Conservation (phyloP, 1,140 invertebrate genomes). For the Eulimnadia texana region DNA sequence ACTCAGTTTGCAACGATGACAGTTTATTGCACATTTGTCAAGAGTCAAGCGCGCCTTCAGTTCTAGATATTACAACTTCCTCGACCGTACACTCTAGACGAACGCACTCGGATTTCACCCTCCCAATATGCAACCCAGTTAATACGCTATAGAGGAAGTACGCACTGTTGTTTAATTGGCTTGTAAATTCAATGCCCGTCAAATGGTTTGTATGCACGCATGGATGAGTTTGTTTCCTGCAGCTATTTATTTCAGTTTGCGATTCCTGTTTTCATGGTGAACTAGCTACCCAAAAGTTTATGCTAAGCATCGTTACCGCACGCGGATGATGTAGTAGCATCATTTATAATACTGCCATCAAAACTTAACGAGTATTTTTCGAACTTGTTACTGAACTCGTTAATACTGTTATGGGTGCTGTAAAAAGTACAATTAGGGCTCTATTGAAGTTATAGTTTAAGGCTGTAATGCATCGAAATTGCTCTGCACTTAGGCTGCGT, state of each 20-base stretch:
- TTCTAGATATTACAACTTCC: neutral
- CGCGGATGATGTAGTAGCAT: neutral
- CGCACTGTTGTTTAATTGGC: neutral
- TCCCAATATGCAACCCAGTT: neutral
- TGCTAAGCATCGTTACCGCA: no score
- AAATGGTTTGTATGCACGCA: neutral
- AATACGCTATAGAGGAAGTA: neutral
- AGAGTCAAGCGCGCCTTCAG: neutral
- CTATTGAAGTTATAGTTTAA: neutral
- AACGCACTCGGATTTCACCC: neutral
- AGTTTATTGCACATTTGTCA: neutral
- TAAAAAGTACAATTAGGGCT: neutral
- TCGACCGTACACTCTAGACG: neutral
- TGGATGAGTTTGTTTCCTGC: no score
- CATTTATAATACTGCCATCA: neutral
- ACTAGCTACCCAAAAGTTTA: no score
- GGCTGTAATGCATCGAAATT: neutral
- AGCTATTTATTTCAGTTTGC: no score
- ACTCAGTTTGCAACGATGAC: neutral
- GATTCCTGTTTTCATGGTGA: no score
- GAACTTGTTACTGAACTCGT: neutral
- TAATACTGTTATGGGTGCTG: neutral
- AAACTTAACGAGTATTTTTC: no score
- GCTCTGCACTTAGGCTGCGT: neutral
- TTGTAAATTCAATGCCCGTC: neutral